Evolutionary conservation across 2,888 invertebrate species (phyloP).

Genomic region (Bedellia somnulentella): DNA sequence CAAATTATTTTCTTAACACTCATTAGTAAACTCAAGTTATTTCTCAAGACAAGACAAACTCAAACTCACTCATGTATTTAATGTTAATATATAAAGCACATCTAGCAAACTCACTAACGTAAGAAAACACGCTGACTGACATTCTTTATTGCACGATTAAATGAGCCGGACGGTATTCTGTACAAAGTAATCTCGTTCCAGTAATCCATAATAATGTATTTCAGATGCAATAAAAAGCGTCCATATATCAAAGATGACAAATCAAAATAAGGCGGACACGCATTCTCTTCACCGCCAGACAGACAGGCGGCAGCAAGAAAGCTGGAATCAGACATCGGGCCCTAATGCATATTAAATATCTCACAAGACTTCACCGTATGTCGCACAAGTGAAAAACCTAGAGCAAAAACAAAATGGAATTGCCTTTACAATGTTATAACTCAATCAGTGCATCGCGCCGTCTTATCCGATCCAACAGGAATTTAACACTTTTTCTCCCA

Average conservation of each 20-base stretch:
- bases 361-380: slow-evolving; percentile 16
- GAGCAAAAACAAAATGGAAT: slow-evolving; percentile 48
- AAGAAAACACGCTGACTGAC: too few species aligned
- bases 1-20: too few species aligned
- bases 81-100: too few species aligned
- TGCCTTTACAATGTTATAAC: slow-evolving; percentile 55
- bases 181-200: too few species aligned
- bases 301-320: slow-evolving; percentile 26
- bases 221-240: slow-evolving; percentile 39
- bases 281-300: slow-evolving; percentile 21
- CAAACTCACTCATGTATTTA: too few species aligned
- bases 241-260: slow-evolving; percentile 52
- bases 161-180: too few species aligned
- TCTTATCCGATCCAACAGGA: slow-evolving; percentile 25
- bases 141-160: too few species aligned
- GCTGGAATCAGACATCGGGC: slow-evolving; percentile 34
- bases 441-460: slow-evolving; percentile 41
- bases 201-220: slow-evolving; percentile 31
- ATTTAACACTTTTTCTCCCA: slow-evolving; percentile 51
- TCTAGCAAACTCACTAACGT: too few species aligned
- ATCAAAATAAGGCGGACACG: slow-evolving; percentile 50
- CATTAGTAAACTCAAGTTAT: too few species aligned
- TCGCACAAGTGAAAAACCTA: slow-evolving; percentile 47
- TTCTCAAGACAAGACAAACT: too few species aligned
- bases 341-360: slow-evolving; percentile 54